These are phyloP conservation scores for Phragmatobia fuliginosa DNA, from an alignment of 2,888 invertebrate species.

Conservation along the genomic window DNA sequence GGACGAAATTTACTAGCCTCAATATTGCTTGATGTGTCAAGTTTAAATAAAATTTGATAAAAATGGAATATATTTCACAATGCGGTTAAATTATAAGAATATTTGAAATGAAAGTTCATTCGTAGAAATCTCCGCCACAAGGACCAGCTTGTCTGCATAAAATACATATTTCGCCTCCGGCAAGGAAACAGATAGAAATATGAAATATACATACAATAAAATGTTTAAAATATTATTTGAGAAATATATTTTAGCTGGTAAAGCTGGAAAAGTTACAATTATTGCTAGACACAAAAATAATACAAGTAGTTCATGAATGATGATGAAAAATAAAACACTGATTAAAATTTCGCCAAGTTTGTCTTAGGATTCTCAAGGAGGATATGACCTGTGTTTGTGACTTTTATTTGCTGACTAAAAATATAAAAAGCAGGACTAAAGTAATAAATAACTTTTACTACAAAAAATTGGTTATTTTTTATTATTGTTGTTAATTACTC, in stretches of 20 bases:
- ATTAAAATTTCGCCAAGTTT: neutral
- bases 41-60: too few species aligned
- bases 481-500: too few species aligned
- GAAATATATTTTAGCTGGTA: neutral
- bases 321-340: neutral
- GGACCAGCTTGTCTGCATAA: neutral
- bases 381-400: too few species aligned
- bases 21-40: too few species aligned
- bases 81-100: neutral
- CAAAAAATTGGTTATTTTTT: neutral
- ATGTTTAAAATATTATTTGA: neutral
- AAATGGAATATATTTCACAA: too few species aligned
- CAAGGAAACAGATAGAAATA: neutral
- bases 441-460: neutral
- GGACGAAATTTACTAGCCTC: too few species aligned
- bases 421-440: neutral
- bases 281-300: too few species aligned
- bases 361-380: too few species aligned
- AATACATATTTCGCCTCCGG: neutral
- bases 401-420: too few species aligned
- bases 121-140: neutral
- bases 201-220: conserved; percentile 6
- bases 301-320: too few species aligned
- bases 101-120: neutral
- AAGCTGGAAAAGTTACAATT: too few species aligned